A percentile compares a stretch with the other conserved stretches of the same genome.
Conservation (phyloP, 2,797 vertebrate species). For the Chaetophractus vellerosus region DNA sequence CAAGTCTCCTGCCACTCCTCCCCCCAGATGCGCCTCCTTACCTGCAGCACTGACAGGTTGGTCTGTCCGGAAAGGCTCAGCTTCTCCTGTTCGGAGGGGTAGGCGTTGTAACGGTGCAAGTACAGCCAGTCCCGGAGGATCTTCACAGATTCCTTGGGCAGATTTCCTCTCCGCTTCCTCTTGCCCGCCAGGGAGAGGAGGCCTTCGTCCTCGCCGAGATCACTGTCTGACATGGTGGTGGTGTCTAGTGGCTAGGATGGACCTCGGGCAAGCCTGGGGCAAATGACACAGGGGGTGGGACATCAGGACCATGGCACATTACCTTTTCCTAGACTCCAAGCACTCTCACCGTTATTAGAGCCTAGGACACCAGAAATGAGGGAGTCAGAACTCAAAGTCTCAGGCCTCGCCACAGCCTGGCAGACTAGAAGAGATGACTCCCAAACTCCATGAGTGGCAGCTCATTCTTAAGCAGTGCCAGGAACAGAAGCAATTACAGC, state of each 20-base stretch:
- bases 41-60: conserved; percentile 97
- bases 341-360: not conserved
- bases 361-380: not conserved
- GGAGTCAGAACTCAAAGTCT: not conserved
- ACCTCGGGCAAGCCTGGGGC: conserved; percentile 88
- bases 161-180: conserved; percentile 96
- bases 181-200: conserved; percentile 92
- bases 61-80: conserved; percentile 95
- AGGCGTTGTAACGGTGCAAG: conserved; percentile 97
- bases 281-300: conserved; percentile 58
- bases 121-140: conserved; percentile 98
- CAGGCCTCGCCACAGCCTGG: not conserved
- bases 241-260: conserved; percentile 88
- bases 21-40: conserved; percentile 80
- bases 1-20: no score
- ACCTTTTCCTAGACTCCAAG: not conserved
- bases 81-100: conserved; percentile 98
- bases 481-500: conserved; percentile 9
- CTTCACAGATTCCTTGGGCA: conserved; percentile 97
- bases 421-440: not conserved
- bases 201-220: conserved; percentile 93
- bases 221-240: conserved; percentile 94
- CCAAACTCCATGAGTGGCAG: not conserved
- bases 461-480: not conserved
- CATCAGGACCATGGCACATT: not conserved